Evolutionary conservation across 2,888 invertebrate species (phyloP), one percentile per base, ranked within the genome.

Genomic region (Caenorhabditis sp.): DNA sequence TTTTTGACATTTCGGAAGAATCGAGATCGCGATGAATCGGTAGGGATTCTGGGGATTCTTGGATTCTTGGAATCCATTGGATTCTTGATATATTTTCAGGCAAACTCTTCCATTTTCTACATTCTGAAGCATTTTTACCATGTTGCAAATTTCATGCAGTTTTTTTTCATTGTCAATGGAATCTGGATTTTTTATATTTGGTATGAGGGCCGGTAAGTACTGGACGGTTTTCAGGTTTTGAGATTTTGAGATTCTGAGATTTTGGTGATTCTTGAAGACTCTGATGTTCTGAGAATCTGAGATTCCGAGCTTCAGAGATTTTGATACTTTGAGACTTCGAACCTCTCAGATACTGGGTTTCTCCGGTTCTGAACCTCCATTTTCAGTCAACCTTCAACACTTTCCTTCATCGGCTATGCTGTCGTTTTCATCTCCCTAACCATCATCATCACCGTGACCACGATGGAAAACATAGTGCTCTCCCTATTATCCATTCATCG

Each of bases 121-220:
- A 63, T 63, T 7, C 44, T 63, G 0, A 63, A 44, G 16, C 61
- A 63, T 16, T 63, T 63, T 44, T 41, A 44, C 6, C 16, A 63
- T 44, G 44, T 63, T 24, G 61, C 44, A 0, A 63, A 63, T 63
- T 63, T 63, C 26, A 63, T 63, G 61, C 38, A 63, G 44, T 1
- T 63, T 1, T 26, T 38, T 12, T 63, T 41, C 26, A 22, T 63
- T 19, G 12, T 44, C 14, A 63, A 63, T 26, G 22, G 24, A 4
- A 12, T 26, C 26, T 56, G 56, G 16, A 6, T 56, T 56, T 56
- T 22, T 22, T 10, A 22, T 28, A 24, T 10, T 26, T 8, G 26
- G 26, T 8, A 28, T n/a, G 24, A 22, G 8, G 12, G 2, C 5
- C 7, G 16, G 58, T 58, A 19, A 58, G 58, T 35, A 31, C 7